phyloP scores from a whole-genome alignment of 1,140 invertebrate genomes.

The Lepidurus couesii region DNA sequence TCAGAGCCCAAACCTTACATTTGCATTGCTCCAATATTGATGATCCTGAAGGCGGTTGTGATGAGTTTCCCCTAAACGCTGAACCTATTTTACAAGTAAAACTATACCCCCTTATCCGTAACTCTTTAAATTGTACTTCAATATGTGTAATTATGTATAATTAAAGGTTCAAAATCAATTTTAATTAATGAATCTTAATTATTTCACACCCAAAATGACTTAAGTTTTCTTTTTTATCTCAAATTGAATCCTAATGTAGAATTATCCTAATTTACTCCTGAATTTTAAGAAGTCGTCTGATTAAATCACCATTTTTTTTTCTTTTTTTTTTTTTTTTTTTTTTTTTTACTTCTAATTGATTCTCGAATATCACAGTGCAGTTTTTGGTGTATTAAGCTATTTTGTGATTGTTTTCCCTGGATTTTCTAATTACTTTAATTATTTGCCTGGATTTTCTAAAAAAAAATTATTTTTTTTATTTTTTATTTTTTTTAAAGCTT shows the following conservation, averaged over 20 bases:
- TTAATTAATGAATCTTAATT: too few species aligned
- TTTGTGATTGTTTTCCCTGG: too few species aligned
- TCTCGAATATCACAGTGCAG: not conserved
- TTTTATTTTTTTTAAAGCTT: not conserved
- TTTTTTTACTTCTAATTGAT: not conserved
- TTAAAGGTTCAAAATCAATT: too few species aligned
- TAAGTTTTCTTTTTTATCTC: not conserved
- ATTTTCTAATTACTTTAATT: too few species aligned
- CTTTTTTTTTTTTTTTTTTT: too few species aligned
- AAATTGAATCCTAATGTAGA: not conserved
- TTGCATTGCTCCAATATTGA: slow-evolving; percentile 58
- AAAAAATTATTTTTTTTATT: too few species aligned
- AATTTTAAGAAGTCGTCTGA: not conserved
- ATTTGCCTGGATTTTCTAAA: too few species aligned
- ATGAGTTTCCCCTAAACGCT: slow-evolving; percentile 83
- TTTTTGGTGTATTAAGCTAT: too few species aligned
- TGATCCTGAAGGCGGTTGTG: slow-evolving; percentile 59
- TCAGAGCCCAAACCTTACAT: slow-evolving; percentile 68
- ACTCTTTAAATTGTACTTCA: not conserved
- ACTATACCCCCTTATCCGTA: not conserved
- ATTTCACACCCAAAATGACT: not conserved
- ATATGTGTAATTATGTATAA: too few species aligned
- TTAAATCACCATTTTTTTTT: not conserved
- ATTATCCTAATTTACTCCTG: not conserved
- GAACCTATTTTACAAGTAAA: slow-evolving; percentile 63